Percentiles rank a stretch among this genome's conserved stretches.
phyloP scores from a whole-genome alignment of 1,140 invertebrate genomes.

The Achroia grisella region DNA sequence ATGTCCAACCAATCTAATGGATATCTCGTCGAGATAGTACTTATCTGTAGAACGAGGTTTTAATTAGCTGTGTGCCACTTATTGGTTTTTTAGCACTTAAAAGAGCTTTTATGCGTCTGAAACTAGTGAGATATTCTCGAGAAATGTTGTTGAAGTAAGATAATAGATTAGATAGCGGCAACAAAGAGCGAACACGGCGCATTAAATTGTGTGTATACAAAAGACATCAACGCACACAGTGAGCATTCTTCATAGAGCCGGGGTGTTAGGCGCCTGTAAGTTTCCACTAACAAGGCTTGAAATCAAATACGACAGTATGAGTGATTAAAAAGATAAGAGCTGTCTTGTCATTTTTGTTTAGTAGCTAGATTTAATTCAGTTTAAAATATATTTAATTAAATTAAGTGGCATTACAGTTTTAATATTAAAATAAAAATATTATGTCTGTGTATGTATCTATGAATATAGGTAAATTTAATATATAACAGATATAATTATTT shows the following conservation, averaged over 20 bases:
- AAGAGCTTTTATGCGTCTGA: neutral
- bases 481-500: no score
- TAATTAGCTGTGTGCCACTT: constrained; percentile 2
- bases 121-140: neutral
- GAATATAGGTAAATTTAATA: no score
- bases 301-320: no score
- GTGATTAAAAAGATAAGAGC: no score
- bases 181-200: constrained; percentile 25
- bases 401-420: no score
- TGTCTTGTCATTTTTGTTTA: no score
- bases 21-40: neutral
- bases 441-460: no score
- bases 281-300: neutral
- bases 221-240: constrained; percentile 58
- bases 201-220: constrained; percentile 40
- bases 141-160: constrained; percentile 2
- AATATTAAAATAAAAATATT: no score
- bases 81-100: neutral
- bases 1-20: neutral
- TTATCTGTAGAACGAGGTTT: constrained; percentile 2
- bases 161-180: constrained; percentile 27
- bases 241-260: neutral
- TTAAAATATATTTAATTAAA: no score
- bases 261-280: no score
- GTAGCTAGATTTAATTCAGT: no score